Evolutionary conservation across 2,113 vertebrate genomes (phyloP).

Genomic region (Addax nasomaculatus): DNA sequence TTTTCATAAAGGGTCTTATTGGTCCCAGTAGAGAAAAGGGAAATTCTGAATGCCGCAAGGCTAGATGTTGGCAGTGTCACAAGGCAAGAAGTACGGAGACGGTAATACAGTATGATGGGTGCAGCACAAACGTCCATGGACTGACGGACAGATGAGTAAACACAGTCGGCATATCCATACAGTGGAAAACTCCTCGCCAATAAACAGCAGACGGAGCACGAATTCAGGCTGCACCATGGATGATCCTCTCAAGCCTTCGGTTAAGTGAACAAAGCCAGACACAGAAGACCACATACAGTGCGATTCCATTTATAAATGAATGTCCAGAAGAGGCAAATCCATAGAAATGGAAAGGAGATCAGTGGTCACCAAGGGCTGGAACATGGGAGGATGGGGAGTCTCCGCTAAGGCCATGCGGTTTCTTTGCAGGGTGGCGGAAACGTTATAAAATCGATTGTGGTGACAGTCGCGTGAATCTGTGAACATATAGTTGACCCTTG

Average conservation of each 20-base stretch:
- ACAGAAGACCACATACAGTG: neutral
- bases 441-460: neutral
- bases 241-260: neutral
- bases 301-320: neutral
- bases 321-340: neutral
- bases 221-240: rapidly evolving
- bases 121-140: neutral
- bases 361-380: neutral
- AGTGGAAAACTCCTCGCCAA: rapidly evolving
- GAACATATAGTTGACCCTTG: neutral
- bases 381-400: rapidly evolving
- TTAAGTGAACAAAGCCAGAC: neutral
- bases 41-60: neutral
- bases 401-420: rapidly evolving
- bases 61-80: no score
- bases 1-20: neutral
- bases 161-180: rapidly evolving
- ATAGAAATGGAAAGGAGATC: neutral
- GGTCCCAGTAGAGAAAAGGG: neutral
- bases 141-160: no score
- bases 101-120: rapidly evolving
- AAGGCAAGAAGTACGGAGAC: neutral
- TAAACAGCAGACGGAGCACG: rapidly evolving
- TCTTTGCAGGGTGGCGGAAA: neutral
- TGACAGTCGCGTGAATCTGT: no score